phyloP scores from a whole-genome alignment of 37 sponge, comb jelly and placozoan species.

The Diacarnus erythraeanus region DNA sequence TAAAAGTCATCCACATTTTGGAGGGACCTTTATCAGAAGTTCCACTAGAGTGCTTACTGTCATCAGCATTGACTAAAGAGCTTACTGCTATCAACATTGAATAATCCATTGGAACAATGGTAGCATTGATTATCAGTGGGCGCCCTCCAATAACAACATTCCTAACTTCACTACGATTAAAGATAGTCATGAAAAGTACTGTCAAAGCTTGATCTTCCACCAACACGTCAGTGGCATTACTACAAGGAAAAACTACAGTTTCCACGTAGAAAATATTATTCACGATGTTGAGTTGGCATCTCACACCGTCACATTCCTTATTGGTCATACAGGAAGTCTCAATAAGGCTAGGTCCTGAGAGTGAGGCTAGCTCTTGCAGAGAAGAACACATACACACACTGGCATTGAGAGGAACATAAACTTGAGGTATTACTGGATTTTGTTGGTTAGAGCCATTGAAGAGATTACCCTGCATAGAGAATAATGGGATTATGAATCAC shows the following conservation, averaged over 20 bases:
- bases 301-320: slow-evolving; percentile 18
- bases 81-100: slow-evolving; percentile 42
- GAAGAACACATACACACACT: slow-evolving; percentile 34
- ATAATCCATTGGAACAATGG: slow-evolving; percentile 7
- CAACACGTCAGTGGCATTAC: slow-evolving; percentile 6
- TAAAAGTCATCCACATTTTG: too few species aligned
- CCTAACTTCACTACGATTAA: not conserved
- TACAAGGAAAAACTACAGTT: slow-evolving; percentile 23
- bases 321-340: slow-evolving; percentile 29
- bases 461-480: too few species aligned
- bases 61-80: too few species aligned
- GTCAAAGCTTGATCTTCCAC: not conserved
- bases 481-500: too few species aligned
- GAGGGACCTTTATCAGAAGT: not conserved
- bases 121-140: not conserved
- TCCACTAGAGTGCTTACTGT: not conserved
- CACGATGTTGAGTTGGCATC: slow-evolving; percentile 10
- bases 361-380: slow-evolving; percentile 13
- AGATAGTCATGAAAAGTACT: not conserved
- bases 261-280: slow-evolving; percentile 14
- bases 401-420: slow-evolving; percentile 14
- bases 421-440: slow-evolving; percentile 26
- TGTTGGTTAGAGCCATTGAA: too few species aligned
- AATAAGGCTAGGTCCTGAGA: not conserved
- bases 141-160: not conserved